phyloP scores from a whole-genome alignment of 2,797 vertebrate genomes.

The Lepus townsendii region DNA sequence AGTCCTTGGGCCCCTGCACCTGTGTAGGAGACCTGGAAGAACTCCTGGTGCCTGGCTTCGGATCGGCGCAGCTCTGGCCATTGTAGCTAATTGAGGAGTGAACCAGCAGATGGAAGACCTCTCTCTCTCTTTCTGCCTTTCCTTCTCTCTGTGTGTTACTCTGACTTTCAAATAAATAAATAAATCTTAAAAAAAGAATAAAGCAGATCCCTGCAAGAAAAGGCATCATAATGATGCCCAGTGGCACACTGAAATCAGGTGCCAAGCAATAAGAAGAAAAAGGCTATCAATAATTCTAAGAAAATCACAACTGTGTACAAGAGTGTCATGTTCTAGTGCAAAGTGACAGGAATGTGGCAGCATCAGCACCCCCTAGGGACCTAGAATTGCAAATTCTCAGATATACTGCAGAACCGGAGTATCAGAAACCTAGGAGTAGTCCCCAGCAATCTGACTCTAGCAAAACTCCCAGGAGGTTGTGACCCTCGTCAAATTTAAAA shows the following conservation, averaged over 20 bases:
- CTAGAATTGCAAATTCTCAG: neutral
- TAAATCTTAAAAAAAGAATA: neutral
- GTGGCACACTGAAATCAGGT: neutral
- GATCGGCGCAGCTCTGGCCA: too few relatives aligned
- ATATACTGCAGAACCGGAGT: neutral
- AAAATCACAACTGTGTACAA: neutral
- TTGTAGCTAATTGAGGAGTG: too few relatives aligned
- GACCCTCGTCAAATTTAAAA: neutral
- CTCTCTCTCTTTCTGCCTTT: too few relatives aligned
- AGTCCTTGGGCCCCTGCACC: too few relatives aligned
- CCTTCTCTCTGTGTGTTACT: too few relatives aligned
- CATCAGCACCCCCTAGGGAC: neutral
- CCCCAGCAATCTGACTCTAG: neutral
- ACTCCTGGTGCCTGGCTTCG: too few relatives aligned
- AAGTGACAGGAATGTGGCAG: neutral
- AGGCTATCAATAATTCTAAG: neutral
- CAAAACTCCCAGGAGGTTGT: neutral
- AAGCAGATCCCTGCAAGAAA: neutral
- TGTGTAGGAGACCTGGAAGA: too few relatives aligned
- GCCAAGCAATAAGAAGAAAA: neutral
- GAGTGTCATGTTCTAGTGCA: neutral
- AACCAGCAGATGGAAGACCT: too few relatives aligned
- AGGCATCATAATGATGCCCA: neutral
- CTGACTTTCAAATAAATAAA: too few relatives aligned
- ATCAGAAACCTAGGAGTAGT: neutral